Conservation (phyloP, 1,140 invertebrate species). For the Brachionus rubens region DNA sequence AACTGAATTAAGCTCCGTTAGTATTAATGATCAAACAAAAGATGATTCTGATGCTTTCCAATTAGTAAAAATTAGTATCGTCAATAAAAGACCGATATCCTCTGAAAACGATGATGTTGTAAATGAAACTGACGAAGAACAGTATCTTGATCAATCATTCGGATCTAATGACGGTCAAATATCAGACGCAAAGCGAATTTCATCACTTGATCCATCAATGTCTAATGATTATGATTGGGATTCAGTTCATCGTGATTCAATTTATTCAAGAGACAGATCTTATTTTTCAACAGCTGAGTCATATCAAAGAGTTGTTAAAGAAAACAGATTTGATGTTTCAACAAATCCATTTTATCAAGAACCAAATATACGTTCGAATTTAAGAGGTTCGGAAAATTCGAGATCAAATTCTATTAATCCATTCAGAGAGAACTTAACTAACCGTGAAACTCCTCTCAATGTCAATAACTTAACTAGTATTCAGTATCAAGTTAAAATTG, state of each 20-base stretch:
- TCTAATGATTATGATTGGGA: slow-evolving; percentile 9
- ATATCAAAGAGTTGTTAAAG: not conserved
- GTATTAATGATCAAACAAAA: not conserved
- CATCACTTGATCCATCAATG: not conserved
- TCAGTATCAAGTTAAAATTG: not conserved
- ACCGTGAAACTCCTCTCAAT: not conserved
- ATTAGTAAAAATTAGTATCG: slow-evolving; percentile 10
- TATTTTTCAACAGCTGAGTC: not conserved
- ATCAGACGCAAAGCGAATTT: not conserved
- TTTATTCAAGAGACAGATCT: not conserved
- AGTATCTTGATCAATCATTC: not conserved
- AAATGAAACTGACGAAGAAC: not conserved
- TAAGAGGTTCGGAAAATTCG: not conserved
- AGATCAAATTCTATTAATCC: not conserved
- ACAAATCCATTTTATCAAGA: slow-evolving; percentile 16
- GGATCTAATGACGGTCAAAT: not conserved
- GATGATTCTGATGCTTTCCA: not conserved
- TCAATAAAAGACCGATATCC: slow-evolving; percentile 12
- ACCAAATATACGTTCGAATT: not conserved
- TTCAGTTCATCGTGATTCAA: not conserved
- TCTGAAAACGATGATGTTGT: not conserved
- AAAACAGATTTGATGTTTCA: not conserved
- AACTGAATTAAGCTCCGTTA: not conserved
- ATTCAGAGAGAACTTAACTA: not conserved
- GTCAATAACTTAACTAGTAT: not conserved